Conservation (phyloP, 2,797 vertebrate species). For the Hemibagrus guttatus region DNA sequence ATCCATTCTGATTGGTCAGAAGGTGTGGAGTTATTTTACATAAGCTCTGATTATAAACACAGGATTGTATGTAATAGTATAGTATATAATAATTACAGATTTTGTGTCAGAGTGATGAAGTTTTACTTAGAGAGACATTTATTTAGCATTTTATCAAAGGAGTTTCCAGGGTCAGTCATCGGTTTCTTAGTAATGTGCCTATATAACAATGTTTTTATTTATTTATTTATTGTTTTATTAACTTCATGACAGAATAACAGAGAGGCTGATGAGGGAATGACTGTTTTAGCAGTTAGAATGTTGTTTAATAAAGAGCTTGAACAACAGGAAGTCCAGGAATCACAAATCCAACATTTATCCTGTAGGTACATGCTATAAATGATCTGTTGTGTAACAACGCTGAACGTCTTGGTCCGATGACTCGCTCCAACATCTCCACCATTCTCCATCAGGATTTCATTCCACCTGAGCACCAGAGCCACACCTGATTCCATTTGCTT, state of each 20-base stretch:
- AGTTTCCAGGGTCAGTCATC: not conserved
- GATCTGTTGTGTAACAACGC: not conserved
- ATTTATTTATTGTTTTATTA: too few species aligned
- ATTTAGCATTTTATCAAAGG: not conserved
- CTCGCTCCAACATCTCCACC: not conserved
- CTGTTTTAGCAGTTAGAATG: not conserved
- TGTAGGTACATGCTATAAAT: too few species aligned
- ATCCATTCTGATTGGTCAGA: not conserved
- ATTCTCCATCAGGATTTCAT: not conserved
- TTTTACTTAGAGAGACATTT: too few species aligned
- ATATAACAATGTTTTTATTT: too few species aligned
- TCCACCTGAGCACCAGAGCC: not conserved
- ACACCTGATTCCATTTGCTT: conserved; percentile 8
- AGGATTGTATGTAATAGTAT: not conserved
- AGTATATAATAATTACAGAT: too few species aligned
- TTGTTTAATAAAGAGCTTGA: not conserved
- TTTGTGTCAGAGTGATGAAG: too few species aligned
- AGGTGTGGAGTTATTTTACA: not conserved
- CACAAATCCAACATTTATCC: not conserved
- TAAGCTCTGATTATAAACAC: not conserved
- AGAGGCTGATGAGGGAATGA: not conserved
- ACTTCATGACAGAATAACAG: too few species aligned
- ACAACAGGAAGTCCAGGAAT: not conserved
- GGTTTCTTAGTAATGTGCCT: not conserved
- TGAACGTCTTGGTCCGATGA: not conserved